Conservation (phyloP, 2,113 vertebrate genomes). For the Caloenas nicobarica region DNA sequence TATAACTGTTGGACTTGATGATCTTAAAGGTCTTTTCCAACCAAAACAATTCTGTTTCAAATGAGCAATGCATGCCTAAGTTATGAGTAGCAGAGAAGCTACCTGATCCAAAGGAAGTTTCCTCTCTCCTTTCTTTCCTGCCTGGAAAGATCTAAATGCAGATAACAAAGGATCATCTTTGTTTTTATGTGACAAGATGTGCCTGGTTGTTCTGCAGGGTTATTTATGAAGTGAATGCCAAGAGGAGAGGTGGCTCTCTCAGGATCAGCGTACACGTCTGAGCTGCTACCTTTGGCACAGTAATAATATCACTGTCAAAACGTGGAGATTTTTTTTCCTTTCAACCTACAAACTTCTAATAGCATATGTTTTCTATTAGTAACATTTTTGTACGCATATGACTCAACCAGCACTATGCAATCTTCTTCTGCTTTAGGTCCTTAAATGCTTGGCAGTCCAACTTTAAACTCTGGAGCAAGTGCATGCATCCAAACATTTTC, state of each 20-base stretch:
- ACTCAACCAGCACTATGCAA: background rate
- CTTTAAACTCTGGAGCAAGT: background rate
- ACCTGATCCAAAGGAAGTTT: background rate
- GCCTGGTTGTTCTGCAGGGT: background rate
- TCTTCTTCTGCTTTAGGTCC: background rate
- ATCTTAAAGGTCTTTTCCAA: too few relatives aligned
- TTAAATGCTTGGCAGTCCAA: background rate
- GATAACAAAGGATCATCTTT: background rate
- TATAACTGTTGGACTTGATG: too few relatives aligned
- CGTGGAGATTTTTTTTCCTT: background rate
- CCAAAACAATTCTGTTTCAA: background rate
- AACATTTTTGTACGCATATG: background rate
- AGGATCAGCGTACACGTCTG: background rate
- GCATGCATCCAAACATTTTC: background rate
- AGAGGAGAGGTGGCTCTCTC: background rate
- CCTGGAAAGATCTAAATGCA: background rate
- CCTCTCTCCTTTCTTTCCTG: background rate
- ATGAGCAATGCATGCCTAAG: background rate
- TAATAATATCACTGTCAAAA: background rate
- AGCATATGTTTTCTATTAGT: background rate
- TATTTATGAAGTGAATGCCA: slow-evolving; percentile 20
- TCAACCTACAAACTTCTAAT: background rate
- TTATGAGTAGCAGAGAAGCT: background rate
- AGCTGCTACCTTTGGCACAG: background rate
- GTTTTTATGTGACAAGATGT: slow-evolving; percentile 12